A percentile compares a stretch with the other conserved stretches of the same genome.
These are phyloP conservation scores for Eulacestoma nigropectus DNA, from an alignment of 2,113 vertebrate genomes.

Conservation along the genomic window DNA sequence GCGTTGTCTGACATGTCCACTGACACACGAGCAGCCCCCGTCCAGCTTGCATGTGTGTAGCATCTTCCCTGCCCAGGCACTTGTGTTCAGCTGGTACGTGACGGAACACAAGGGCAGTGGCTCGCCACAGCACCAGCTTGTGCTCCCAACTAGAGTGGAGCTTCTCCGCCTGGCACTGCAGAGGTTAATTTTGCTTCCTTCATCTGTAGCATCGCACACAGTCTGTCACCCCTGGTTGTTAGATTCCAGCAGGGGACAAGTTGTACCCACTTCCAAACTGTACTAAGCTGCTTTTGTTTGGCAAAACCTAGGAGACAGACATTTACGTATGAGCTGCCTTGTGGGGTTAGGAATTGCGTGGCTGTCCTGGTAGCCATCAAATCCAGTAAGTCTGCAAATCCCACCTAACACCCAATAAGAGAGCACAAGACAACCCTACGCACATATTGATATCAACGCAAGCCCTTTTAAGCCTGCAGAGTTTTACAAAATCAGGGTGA, in stretches of 20 bases:
- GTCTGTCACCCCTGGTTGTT: neutral
- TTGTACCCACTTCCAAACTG: neutral
- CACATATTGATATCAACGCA: neutral
- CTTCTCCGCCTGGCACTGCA: neutral
- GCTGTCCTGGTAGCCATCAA: rapidly evolving
- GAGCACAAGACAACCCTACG: neutral
- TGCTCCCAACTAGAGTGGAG: neutral
- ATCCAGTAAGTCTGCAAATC: neutral
- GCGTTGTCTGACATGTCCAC: neutral
- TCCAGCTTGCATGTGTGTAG: neutral
- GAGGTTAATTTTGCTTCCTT: neutral
- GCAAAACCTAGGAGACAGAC: neutral
- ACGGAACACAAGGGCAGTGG: neutral
- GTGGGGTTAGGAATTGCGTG: neutral
- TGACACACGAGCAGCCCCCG: neutral
- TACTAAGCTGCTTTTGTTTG: neutral
- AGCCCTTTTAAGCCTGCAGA: neutral
- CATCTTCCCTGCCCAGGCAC: neutral
- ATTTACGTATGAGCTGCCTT: neutral
- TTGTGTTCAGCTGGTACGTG: neutral
- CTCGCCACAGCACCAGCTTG: rapidly evolving
- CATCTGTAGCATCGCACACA: rapidly evolving
- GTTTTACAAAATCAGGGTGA: neutral
- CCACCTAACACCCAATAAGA: neutral
- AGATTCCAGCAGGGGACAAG: neutral